Base-by-base conservation (phyloP, 2,113 vertebrate genomes). In the Bostrychus sinensis region DNA sequence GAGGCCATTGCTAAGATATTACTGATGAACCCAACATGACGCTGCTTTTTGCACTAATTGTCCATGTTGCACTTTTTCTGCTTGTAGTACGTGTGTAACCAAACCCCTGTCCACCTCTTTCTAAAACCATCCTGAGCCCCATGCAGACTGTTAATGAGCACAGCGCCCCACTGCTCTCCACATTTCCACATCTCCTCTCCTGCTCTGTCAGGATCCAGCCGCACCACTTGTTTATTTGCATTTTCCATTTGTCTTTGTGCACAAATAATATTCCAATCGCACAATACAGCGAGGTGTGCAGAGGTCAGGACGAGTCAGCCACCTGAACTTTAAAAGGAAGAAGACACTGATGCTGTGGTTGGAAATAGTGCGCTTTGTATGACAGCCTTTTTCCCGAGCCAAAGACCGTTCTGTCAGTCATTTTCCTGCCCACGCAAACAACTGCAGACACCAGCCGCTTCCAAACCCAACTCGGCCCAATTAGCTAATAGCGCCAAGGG, bases 401-500 rank as follows among this genome's bases (percentile, higher is more conserved):
- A 41, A 4, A 63, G 48, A 72, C 16, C 51, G 30, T 5, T 20
- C 17, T 7, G n/a, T 41, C 55, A 56, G 16, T 63, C 56, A 67
- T 78, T 30, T 72, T 54, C 9, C 45, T 10, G 8, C 64, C 58
- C 36, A 61, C 16, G 30, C 46, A 74, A 70, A 69, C 25, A 60
- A 65, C 56, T 36, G 23, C 72, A 16, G n/a, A 83, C 42, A 70
- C 66, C 46, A 0, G 56, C 20, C 14, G 13, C 56, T 80, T 59
- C 20, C 12, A 41, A 67, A 63, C 53, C 38, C 16, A 51, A 60
- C 19, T 62, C 36, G 25, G 48, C 5, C 62, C 53, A 55, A 77
- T 74, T 61, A 70, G 61, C 56, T 69, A 61, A 75, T 58, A 43
- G 43, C 58, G 55, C 69, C 64, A 59, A 64, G 67, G 70, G 62